Base-by-base conservation (phyloP, 2,113 vertebrate species). In the Lampris megalopsis region DNA sequence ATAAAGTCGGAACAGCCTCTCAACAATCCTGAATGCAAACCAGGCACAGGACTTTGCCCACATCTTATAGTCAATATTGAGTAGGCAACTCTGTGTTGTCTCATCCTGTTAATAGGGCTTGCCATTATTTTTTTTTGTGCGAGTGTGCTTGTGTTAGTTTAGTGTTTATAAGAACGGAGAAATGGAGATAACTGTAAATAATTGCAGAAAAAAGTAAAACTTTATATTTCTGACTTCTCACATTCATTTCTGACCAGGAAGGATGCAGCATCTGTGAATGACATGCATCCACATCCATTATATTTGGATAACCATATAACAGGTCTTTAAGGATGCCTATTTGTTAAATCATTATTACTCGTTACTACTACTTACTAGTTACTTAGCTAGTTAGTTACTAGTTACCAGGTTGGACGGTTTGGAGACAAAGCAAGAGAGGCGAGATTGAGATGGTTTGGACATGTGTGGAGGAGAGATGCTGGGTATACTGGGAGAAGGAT, bases 191-290 rank as follows among this genome's bases (percentile, higher is more conserved):
- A 24, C 24, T 24, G 24, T 24, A 24, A 24, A 24, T 24, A 24
- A 24, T 0, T 24, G 24, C 24, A 24, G 24, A 24, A 24, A 24
- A 24, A 24, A 24, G 24, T 24, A 24, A 24, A 24, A 24, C 24
- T 24, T 24, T 24, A 24, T 24, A 24, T 24, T 24, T 24, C 24
- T 24, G 24, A 24, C 37, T 7, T 78, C 74, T 71, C 45, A 72
- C 65, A 77, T 73, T 79, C 61, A 79, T 60, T 65, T 38, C 71
- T 75, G 8, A 60, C 35, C 71, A 84, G 73, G 61, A 76, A 76
- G 76, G 36, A 73, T 47, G 81, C 48, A 83, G 64, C 82, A 88
- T 74, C 69, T 58, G 76, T 81, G 81, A 86, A 81, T 80, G 75
- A 81, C 59, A 71, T 77, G 61, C 9, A 64, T 48, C 67, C 60